Conservation (phyloP, 1,140 invertebrate species). For the Bradynema listronoti region DNA sequence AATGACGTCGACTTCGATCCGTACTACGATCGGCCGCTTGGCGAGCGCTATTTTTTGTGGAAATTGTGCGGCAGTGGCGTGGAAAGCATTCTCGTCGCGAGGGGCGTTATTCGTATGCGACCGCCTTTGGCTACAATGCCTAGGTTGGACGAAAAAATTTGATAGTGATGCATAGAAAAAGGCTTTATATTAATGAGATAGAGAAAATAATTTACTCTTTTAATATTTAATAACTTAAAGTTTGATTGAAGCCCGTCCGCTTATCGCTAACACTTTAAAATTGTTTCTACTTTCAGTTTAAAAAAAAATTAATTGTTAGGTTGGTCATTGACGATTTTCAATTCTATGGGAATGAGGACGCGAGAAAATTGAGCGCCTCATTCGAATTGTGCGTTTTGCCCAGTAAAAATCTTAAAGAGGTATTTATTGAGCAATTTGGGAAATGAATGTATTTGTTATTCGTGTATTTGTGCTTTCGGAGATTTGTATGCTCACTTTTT, state of each 20-base stretch:
- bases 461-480: too few species aligned
- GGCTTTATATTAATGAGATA: too few species aligned
- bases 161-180: too few species aligned
- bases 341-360: conserved; percentile 33
- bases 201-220: conserved; percentile 18
- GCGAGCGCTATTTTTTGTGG: conserved; percentile 38
- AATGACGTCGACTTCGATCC: conserved; percentile 11
- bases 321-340: conserved; percentile 55
- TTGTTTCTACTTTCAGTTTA: too few species aligned
- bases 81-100: conserved; percentile 30
- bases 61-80: conserved; percentile 37
- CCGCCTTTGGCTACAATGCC: conserved; percentile 36
- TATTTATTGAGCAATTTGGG: conserved; percentile 15
- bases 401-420: conserved; percentile 28
- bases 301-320: conserved; percentile 41
- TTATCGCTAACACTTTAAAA: too few species aligned
- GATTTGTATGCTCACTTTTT: too few species aligned
- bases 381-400: conserved; percentile 21
- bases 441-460: too few species aligned
- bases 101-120: conserved; percentile 28
- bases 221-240: too few species aligned
- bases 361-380: conserved; percentile 63
- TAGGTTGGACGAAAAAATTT: conserved; percentile 18
- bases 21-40: conserved; percentile 16
- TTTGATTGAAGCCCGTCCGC: too few species aligned